Evolutionary conservation across 2,113 vertebrate genomes (phyloP).

Genomic region (Crypturellus undulatus): DNA sequence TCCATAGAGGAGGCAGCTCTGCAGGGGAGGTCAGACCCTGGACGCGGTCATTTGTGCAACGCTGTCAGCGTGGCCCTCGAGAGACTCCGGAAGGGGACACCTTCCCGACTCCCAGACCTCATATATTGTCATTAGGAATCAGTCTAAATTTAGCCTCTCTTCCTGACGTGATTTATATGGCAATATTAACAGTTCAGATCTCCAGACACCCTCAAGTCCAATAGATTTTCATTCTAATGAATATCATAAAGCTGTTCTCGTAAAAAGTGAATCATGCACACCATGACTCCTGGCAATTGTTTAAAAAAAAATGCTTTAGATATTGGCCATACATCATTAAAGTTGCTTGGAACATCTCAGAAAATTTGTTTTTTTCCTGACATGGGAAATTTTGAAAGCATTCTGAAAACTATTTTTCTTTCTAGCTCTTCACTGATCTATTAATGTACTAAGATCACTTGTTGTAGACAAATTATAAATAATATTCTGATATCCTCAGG

Average conservation of each 20-base stretch:
- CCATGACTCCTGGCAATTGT: background rate
- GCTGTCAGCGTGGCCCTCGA: background rate
- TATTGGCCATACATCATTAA: slow-evolving; percentile 10
- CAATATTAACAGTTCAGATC: background rate
- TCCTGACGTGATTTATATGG: background rate
- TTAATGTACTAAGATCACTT: background rate
- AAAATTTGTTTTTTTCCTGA: background rate
- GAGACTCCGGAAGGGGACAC: background rate
- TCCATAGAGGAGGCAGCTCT: accelerated
- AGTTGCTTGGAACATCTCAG: background rate
- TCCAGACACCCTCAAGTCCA: background rate
- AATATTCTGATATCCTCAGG: background rate
- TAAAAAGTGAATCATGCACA: background rate
- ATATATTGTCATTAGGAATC: background rate
- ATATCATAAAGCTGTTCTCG: background rate
- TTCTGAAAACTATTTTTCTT: slow-evolving; percentile 24
- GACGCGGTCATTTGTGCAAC: background rate
- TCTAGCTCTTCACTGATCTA: background rate
- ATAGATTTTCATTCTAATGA: background rate
- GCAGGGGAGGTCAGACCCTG: accelerated
- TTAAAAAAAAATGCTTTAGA: background rate
- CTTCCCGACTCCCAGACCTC: background rate
- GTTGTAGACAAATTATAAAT: background rate
- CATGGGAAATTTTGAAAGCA: background rate
- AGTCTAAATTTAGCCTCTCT: background rate